phyloP scores from a whole-genome alignment of 2,113 vertebrate species.

The Ornithorhynchus anatinus region DNA sequence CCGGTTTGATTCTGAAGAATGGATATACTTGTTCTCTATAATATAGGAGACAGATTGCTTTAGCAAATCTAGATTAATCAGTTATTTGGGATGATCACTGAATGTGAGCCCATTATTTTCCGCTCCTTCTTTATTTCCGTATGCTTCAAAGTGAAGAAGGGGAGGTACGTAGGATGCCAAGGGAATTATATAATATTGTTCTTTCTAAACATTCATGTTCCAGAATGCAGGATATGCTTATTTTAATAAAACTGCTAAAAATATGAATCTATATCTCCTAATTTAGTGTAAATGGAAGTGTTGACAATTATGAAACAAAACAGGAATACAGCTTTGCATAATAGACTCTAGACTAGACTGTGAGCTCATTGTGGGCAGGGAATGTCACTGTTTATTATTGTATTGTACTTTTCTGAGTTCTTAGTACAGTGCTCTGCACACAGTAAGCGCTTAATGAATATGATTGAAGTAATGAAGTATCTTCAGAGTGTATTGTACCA shows the following conservation, averaged over 20 bases:
- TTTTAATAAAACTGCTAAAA: background rate
- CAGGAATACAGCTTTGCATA: too few relatives aligned
- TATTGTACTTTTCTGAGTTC: too few relatives aligned
- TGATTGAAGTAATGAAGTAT: background rate
- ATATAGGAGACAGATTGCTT: background rate
- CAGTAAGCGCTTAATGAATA: background rate
- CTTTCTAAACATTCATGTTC: background rate
- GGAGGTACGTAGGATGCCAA: background rate
- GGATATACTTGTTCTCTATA: background rate
- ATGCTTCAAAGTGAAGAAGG: background rate
- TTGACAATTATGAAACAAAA: too few relatives aligned
- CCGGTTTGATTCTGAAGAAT: conserved; percentile 14
- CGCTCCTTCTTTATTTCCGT: background rate
- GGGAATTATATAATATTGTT: background rate
- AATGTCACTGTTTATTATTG: too few relatives aligned
- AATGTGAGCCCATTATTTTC: background rate
- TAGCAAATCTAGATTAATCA: conserved; percentile 8
- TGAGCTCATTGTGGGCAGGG: too few relatives aligned
- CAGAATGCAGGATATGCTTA: background rate
- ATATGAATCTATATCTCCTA: background rate
- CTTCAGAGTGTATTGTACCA: background rate
- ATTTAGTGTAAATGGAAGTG: background rate
- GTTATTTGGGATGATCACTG: background rate
- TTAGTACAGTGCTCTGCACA: too few relatives aligned
- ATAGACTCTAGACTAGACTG: too few relatives aligned